Conservation (phyloP, 2,888 invertebrate species). For the Polymixis lichenea region DNA sequence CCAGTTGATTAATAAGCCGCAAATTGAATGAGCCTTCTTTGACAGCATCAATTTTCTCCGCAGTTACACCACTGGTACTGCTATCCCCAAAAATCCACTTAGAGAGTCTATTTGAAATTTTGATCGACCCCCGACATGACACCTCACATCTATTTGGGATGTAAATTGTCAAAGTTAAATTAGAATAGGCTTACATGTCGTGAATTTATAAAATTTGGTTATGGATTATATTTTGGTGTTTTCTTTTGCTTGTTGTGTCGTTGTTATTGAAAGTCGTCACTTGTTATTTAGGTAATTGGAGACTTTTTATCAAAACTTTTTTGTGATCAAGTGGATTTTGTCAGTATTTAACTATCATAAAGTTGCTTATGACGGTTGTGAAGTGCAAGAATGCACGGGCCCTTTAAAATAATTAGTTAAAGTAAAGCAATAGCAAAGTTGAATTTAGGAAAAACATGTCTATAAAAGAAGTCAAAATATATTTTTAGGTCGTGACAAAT, state of each 20-base stretch:
- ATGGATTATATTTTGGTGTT: neutral
- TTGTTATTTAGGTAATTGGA: no score
- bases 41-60: slow-evolving; percentile 89
- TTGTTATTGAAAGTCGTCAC: neutral
- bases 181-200: slow-evolving; percentile 77
- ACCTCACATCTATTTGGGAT: slow-evolving; percentile 89
- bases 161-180: slow-evolving; percentile 89
- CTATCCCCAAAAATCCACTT: slow-evolving; percentile 88
- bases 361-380: neutral
- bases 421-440: neutral
- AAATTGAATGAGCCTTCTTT: slow-evolving; percentile 88
- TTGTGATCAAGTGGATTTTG: neutral
- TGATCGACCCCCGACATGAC: slow-evolving; percentile 88
- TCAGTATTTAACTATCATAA: neutral
- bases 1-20: slow-evolving; percentile 87
- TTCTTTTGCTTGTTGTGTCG: neutral
- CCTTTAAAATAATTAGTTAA: no score
- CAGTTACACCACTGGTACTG: slow-evolving; percentile 80
- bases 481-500: neutral
- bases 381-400: neutral
- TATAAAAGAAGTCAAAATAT: neutral
- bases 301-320: neutral
- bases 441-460: neutral
- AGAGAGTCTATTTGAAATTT: slow-evolving; percentile 88
- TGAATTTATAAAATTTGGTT: slow-evolving; percentile 15